A percentile compares a stretch with the other conserved stretches of the same genome.
phyloP scores from a whole-genome alignment of 2,888 invertebrate genomes.

The Dastarcus helophoroides region DNA sequence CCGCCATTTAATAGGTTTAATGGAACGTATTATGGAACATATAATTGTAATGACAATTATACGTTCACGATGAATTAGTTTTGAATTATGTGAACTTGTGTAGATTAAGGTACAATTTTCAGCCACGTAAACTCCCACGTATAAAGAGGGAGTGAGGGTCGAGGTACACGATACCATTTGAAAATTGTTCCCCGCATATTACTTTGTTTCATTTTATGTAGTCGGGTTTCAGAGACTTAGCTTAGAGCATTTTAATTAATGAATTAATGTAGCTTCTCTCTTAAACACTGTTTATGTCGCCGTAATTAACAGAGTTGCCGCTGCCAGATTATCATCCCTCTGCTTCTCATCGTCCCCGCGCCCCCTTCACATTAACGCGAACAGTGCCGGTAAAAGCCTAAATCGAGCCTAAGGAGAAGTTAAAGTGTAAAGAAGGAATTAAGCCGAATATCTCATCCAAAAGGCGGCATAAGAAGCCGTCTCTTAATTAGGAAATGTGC shows the following conservation, averaged over 20 bases:
- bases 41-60: too few relatives aligned
- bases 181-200: too few relatives aligned
- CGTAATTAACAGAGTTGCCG: constrained; percentile 39
- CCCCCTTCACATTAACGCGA: constrained; percentile 10
- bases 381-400: constrained; percentile 23
- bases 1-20: too few relatives aligned
- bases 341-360: constrained; percentile 6
- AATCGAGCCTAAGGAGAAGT: constrained; percentile 33
- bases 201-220: constrained; percentile 24
- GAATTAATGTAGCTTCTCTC: constrained; percentile 40
- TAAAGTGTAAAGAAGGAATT: constrained; percentile 28
- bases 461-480: constrained; percentile 12
- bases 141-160: too few relatives aligned
- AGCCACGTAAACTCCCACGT: too few relatives aligned
- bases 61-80: too few relatives aligned
- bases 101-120: too few relatives aligned
- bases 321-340: constrained; percentile 27
- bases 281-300: constrained; percentile 41
- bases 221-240: constrained; percentile 27
- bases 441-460: constrained; percentile 12
- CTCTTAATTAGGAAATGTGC: constrained; percentile 28
- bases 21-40: too few relatives aligned
- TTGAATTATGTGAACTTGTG: too few relatives aligned
- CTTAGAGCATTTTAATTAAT: constrained; percentile 39
- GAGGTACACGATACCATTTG: too few relatives aligned